phyloP scores from a whole-genome alignment of 2,797 vertebrate genomes.

The Scolopax rusticola region DNA sequence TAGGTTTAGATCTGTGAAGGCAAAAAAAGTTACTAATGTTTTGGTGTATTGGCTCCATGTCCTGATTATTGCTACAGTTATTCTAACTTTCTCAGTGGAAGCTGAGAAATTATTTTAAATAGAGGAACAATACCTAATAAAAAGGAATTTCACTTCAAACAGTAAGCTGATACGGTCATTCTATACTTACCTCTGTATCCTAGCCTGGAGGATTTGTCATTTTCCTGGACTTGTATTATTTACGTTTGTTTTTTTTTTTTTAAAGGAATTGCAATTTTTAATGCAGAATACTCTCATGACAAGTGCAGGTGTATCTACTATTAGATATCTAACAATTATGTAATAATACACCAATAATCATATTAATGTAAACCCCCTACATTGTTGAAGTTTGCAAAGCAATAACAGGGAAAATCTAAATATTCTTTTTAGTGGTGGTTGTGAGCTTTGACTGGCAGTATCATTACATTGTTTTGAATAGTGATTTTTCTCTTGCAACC shows the following conservation, averaged over 20 bases:
- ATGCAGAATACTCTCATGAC: neutral
- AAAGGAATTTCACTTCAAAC: neutral
- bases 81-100: neutral
- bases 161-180: neutral
- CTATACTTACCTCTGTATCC: neutral
- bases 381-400: neutral
- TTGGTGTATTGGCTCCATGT: accelerated
- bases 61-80: neutral
- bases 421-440: neutral
- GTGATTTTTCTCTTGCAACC: neutral
- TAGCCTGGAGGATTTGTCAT: neutral
- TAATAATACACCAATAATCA: neutral
- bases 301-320: neutral
- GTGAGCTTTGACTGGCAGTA: neutral
- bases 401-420: neutral
- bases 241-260: neutral
- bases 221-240: neutral
- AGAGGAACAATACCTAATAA: neutral
- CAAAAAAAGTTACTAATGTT: neutral
- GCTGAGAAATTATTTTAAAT: neutral
- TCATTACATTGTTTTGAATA: neutral
- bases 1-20: neutral
- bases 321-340: neutral
- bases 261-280: neutral
- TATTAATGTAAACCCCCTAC: accelerated